Conservation (phyloP, 2,888 invertebrate species). For the Drosophila infuscata region DNA sequence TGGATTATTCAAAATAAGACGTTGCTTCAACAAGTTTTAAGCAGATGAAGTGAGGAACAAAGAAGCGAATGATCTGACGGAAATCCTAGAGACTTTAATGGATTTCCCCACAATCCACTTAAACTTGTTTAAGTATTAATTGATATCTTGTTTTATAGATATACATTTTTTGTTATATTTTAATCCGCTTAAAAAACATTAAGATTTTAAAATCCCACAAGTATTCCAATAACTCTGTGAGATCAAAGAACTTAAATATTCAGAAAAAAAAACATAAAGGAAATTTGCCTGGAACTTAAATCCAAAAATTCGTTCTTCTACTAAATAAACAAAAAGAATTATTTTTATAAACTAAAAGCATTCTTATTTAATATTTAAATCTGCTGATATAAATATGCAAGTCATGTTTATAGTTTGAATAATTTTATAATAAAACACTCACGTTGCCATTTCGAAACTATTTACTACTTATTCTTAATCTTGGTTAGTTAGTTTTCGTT, state of each 20-base stretch:
- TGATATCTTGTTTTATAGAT: background rate
- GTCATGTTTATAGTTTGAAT: background rate
- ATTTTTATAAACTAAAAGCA: background rate
- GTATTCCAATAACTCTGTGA: background rate
- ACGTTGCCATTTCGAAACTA: conserved; percentile 39
- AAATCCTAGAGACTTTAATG: background rate
- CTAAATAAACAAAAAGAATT: background rate
- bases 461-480: conserved; percentile 66
- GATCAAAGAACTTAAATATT: background rate
- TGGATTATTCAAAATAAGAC: background rate
- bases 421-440: conserved; percentile 17
- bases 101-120: too few species aligned
- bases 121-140: background rate
- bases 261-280: background rate
- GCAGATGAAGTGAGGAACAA: background rate
- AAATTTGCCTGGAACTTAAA: background rate
- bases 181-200: background rate
- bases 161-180: background rate
- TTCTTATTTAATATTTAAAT: conserved; percentile 1
- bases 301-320: background rate
- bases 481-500: conserved; percentile 41
- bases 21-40: background rate
- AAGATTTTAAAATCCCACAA: background rate
- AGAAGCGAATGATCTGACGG: too few species aligned
- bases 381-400: background rate